phyloP scores from a whole-genome alignment of 2,113 vertebrate genomes.

The Ursus arctos region DNA sequence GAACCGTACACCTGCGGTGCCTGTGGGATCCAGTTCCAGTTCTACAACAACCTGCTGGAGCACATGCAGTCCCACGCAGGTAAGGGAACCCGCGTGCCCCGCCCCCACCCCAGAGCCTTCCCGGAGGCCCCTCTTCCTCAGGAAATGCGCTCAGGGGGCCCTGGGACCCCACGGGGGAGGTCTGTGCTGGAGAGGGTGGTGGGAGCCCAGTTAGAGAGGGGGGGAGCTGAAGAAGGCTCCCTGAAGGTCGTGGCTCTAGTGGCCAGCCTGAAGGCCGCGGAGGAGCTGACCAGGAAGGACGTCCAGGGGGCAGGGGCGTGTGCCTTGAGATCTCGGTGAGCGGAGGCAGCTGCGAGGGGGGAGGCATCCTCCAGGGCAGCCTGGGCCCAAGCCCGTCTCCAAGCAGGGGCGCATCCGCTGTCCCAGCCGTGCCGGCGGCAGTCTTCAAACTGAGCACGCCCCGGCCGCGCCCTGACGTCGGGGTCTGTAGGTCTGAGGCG shows the following conservation, averaged over 20 bases:
- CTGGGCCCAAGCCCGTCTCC: too few species aligned
- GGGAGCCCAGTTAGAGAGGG: background rate
- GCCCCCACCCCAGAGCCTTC: background rate
- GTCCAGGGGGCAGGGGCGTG: too few species aligned
- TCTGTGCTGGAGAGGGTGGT: too few species aligned
- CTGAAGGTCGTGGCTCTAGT: background rate
- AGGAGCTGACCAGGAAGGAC: background rate
- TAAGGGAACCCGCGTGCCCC: constrained; percentile 83
- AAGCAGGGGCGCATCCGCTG: accelerated
- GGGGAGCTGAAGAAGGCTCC: background rate
- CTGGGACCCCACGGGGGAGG: accelerated
- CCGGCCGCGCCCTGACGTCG: background rate
- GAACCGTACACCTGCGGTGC: constrained; percentile 99
- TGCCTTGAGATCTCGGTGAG: background rate
- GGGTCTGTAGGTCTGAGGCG: background rate
- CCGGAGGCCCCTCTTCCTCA: accelerated
- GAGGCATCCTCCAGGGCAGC: background rate
- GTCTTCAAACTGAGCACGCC: accelerated
- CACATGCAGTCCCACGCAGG: constrained; percentile 99
- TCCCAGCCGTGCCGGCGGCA: background rate
- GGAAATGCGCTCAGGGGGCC: background rate
- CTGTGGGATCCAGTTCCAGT: constrained; percentile 99
- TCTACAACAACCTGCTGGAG: constrained; percentile 99
- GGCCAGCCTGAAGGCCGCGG: accelerated
- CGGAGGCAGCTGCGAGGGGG: background rate